Evolutionary conservation across 2,797 vertebrate species (phyloP).

Genomic region (Sphenodon punctatus): DNA sequence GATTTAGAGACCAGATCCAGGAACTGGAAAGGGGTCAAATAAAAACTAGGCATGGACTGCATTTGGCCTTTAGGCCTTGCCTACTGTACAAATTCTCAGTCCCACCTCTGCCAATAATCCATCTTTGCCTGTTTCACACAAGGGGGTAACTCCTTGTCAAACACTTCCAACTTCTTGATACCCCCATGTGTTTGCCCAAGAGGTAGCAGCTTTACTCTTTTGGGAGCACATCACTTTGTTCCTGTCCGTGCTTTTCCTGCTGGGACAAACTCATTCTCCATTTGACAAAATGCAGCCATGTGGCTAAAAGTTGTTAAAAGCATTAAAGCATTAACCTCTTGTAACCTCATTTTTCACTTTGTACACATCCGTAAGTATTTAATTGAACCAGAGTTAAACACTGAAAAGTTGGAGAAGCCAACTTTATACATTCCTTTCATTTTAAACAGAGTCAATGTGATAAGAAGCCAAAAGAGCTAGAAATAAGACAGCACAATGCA

Average conservation of each 20-base stretch:
- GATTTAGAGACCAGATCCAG: too few relatives aligned
- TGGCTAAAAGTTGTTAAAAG: constrained; percentile 78
- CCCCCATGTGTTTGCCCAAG: neutral
- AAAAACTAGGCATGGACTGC: too few relatives aligned
- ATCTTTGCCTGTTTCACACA: neutral
- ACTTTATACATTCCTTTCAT: constrained; percentile 65
- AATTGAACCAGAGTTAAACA: constrained; percentile 77
- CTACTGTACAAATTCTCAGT: neutral
- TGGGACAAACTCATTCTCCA: constrained; percentile 50
- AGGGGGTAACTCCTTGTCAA: neutral
- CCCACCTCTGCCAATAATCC: neutral
- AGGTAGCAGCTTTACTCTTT: constrained; percentile 18
- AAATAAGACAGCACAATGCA: constrained; percentile 30
- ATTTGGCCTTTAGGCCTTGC: too few relatives aligned
- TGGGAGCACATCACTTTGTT: constrained; percentile 7
- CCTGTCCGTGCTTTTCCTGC: constrained; percentile 49
- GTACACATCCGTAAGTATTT: constrained; percentile 76
- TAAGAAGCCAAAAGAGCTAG: constrained; percentile 59
- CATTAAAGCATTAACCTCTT: constrained; percentile 80
- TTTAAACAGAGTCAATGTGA: constrained; percentile 64
- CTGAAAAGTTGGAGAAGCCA: constrained; percentile 69
- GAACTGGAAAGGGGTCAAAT: too few relatives aligned
- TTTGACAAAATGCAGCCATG: constrained; percentile 78
- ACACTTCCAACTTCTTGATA: neutral
- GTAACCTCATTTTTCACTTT: constrained; percentile 79